phyloP scores from a whole-genome alignment of 2,888 invertebrate species.

The Malacosoma neustria region DNA sequence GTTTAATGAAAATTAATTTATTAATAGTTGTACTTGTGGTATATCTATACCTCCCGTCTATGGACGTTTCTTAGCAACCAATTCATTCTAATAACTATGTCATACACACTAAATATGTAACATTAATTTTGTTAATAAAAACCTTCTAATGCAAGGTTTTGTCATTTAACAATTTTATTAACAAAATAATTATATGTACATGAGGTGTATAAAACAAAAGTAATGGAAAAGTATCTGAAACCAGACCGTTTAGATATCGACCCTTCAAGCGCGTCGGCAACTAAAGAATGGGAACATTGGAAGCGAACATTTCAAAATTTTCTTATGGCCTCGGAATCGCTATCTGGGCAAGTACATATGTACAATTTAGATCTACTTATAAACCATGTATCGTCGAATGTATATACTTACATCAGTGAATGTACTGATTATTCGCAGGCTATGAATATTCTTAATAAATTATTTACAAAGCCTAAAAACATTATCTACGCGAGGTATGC shows the following conservation, averaged over 20 bases:
- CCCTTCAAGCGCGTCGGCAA: background rate
- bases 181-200: too few relatives aligned
- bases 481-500: background rate
- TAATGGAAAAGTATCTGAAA: background rate
- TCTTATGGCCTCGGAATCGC: background rate
- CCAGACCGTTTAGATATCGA: background rate
- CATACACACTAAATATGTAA: too few relatives aligned
- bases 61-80: too few relatives aligned
- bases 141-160: too few relatives aligned
- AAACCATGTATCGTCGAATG: background rate
- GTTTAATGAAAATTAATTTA: too few relatives aligned
- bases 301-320: background rate
- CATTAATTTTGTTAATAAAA: too few relatives aligned
- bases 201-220: too few relatives aligned
- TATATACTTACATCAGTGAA: background rate
- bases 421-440: background rate
- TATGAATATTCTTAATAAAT: background rate
- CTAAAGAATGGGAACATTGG: background rate
- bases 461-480: background rate
- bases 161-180: too few relatives aligned
- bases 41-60: too few relatives aligned
- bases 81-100: too few relatives aligned
- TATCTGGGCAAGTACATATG: too few relatives aligned
- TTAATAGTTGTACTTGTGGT: too few relatives aligned
- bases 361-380: background rate